phyloP scores from a whole-genome alignment of 1,140 invertebrate species.

The Cheumatopsyche charites region DNA sequence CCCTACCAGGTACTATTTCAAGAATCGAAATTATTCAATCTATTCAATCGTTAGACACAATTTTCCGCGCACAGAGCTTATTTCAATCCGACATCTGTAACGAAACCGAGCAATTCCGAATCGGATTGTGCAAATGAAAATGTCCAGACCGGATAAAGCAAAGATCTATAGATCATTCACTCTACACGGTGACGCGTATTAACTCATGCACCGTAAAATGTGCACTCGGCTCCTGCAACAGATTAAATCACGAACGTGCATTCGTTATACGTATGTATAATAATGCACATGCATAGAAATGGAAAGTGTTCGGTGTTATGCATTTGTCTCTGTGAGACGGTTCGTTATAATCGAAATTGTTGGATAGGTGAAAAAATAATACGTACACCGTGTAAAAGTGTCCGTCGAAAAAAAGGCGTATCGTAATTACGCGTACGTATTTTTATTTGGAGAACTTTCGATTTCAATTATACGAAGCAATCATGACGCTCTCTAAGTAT shows the following conservation, averaged over 20 bases:
- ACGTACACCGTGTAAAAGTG: background rate
- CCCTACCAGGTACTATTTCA: too few species aligned
- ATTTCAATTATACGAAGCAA: slow-evolving; percentile 13
- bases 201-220: slow-evolving; percentile 17
- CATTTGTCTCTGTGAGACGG: background rate
- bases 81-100: too few species aligned
- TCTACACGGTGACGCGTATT: background rate
- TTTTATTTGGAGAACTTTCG: slow-evolving; percentile 7
- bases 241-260: slow-evolving; percentile 22
- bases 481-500: too few species aligned
- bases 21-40: too few species aligned
- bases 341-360: background rate
- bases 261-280: background rate
- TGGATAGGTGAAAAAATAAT: background rate
- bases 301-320: slow-evolving; percentile 19
- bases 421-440: background rate
- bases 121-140: too few species aligned
- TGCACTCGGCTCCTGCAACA: slow-evolving; percentile 21
- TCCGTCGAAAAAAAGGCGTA: background rate
- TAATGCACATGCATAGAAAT: background rate
- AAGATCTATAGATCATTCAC: too few species aligned
- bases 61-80: too few species aligned
- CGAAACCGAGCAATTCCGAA: too few species aligned
- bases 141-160: too few species aligned
- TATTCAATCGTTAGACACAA: too few species aligned